Conservation (phyloP, 2,797 vertebrate genomes). For the Acrossocheilus fasciatus region DNA sequence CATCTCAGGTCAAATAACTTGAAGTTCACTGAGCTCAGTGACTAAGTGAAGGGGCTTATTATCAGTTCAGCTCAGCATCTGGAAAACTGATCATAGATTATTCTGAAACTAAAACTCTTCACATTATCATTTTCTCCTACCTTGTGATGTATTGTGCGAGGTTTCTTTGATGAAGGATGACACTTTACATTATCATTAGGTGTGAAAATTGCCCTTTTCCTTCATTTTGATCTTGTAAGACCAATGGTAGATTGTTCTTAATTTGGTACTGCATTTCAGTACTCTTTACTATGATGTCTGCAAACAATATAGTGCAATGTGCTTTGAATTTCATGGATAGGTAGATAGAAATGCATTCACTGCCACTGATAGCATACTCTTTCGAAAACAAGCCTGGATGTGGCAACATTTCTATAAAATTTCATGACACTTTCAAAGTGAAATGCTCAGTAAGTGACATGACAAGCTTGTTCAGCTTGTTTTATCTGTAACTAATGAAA, state of each 20-base stretch:
- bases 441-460: not conserved
- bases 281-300: not conserved
- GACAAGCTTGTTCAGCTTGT: not conserved
- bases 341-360: not conserved
- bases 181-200: not conserved
- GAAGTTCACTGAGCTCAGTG: slow-evolving; percentile 20
- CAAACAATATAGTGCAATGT: not conserved
- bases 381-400: not conserved
- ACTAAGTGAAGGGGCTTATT: slow-evolving; percentile 6
- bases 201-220: not conserved
- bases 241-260: not conserved
- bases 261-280: not conserved
- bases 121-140: not conserved
- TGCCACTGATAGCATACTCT: not conserved
- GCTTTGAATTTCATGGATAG: not conserved
- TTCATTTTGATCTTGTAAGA: not conserved
- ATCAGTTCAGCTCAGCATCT: slow-evolving; percentile 7
- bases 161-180: not conserved
- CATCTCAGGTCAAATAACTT: not conserved
- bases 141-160: not conserved
- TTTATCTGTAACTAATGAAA: not conserved
- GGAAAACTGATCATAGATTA: not conserved
- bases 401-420: not conserved
- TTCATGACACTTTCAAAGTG: not conserved
- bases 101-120: not conserved